Base-by-base conservation (phyloP, 2,888 invertebrate species). In the Eledona agricola region DNA sequence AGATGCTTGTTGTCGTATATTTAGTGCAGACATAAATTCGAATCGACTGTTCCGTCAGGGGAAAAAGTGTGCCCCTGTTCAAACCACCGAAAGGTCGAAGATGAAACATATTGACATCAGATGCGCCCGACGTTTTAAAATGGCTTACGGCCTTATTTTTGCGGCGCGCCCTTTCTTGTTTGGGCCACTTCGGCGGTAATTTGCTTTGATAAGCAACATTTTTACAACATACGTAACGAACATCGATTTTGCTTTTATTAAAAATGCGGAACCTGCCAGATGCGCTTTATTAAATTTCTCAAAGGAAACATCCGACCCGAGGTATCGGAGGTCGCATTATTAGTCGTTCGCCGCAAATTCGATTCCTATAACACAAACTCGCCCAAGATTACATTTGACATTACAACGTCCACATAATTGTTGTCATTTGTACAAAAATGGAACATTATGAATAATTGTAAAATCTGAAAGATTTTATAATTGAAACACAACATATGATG, bases 71-170 rank as follows among this genome's bases (percentile, higher is more conserved):
- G 35, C 34, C 53, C 58, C 51, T 45, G 53, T 51, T 57, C 51
- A 40, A 59, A 58, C 55, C 55, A 58, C 50, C 57, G 57, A 57
- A 57, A 58, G 62, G 54, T 60, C 42, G 54, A 47, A 57, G 58
- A 63, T 58, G 58, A 61, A 59, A 51, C 49, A 51, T 62, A 60
- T 63, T 62, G 65, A 65, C 66, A 65, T 61, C 60, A 54, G 58
- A 61, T 64, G 66, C 58, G 51, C 42, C 40, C 62, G 65, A 63
- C 65, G 55, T 64, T 68, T 67, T 61, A 65, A 63, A 67, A 63
- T 59, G 50, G 59, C 57, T 58, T 59, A 51, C 40, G 28, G 35
- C 57, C 28, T 32, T 40, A 51, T 51, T 40, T 51, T 45, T 51
- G 35, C 35, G 29, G 51, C 43, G 43, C 58, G 52, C 59, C 58